Base-by-base conservation (phyloP, 2,888 invertebrate genomes). In the Drosophila ezoana region DNA sequence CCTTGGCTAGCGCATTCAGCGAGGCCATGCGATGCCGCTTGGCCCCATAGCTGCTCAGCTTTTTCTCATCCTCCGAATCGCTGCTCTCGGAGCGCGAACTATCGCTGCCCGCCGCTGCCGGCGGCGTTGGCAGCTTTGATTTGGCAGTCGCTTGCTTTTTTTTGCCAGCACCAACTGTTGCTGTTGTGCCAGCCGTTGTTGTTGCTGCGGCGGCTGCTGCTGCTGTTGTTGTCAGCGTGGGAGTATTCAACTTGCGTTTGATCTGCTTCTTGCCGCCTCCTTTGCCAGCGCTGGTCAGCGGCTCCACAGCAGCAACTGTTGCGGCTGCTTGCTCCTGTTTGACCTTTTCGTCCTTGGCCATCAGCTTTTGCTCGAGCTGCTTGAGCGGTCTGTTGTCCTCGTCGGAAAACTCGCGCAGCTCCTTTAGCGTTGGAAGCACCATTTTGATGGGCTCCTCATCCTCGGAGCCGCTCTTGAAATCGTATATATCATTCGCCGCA, bases 11-110 rank as follows among this genome's bases (percentile, higher is more conserved):
- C 0, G 98, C 98, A 90, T 98, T 98, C 33, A 98, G 92, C 2
- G 97, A 97, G 38, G 98, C 98, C 92, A 97, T 97, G 75, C 98
- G 94, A 90, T 96, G 96, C 45, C 96, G 94, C 91, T 97, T 97
- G 23, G 96, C 96, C 0, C 96, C 96, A 8, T 91, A 91, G 14
- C 87, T 87, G 49, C 90, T 91, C 9, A 91, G 66, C 59, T 90
- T 90, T 49, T 91, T 90, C 53, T 90, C 91, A 45, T 91, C 90
- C 63, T 91, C 91, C 0, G 91, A 91, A 51, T 91, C 92, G 58
- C 82, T 85, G 32, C 75, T 81, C 0, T 85, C 84, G 3, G 63
- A 32, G 1, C 69, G 64, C 1, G 81, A 67, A 14, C 81, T 75
- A 3, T 85, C 72, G 63, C 72, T 88, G 1, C 20, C 41, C 33